Base-by-base conservation (phyloP, 2,797 vertebrate species). In the Acestrorhynchus altus region DNA sequence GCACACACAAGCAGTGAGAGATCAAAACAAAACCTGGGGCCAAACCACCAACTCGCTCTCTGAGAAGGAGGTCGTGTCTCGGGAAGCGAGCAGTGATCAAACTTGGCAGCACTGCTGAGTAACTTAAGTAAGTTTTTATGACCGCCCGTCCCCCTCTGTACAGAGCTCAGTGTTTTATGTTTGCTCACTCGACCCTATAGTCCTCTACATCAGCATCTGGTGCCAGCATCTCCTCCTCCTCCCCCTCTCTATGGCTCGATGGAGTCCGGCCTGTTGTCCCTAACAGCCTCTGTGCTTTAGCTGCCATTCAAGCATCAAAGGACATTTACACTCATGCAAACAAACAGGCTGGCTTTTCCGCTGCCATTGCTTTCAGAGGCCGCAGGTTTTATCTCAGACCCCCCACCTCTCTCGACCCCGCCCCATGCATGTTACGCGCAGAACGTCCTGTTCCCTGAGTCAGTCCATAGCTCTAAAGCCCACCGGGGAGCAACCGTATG, bases 21-120 rank as follows among this genome's bases (percentile, higher is more conserved):
- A 86, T 86, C 82, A 84, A 81, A 86, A 86, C 84, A 86, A 85
- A 86, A 79, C 82, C 80, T 11, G 42, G 7, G 79, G 84, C 82
- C 78, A 82, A 66, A 80, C 44, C 73, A 70, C 77, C 10, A 47
- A 64, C 70, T 76, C 77, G 39, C 63, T 74, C 70, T 74, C 52
- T 12, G 42, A 65, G 69, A 78, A 75, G 51, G 67, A 64, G 66
- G 24, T 75, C n/a, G 20, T 22, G 20, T 80, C 71, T 82, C 64
- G 28, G 42, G 54, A 40, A 51, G 22, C 40, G 26, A 56, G 63
- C 51, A 18, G 9, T 59, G 74, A 82, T 82, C 42, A 10, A 66
- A 69, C 47, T 39, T 82, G 78, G 78, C 75, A 78, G 75, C 24
- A 13, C 68, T 76, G 49, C 57, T 44, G 76, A 76, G 20, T 64